Base-by-base conservation (phyloP, 2,888 invertebrate genomes). In the Neocrepidodera transversa region DNA sequence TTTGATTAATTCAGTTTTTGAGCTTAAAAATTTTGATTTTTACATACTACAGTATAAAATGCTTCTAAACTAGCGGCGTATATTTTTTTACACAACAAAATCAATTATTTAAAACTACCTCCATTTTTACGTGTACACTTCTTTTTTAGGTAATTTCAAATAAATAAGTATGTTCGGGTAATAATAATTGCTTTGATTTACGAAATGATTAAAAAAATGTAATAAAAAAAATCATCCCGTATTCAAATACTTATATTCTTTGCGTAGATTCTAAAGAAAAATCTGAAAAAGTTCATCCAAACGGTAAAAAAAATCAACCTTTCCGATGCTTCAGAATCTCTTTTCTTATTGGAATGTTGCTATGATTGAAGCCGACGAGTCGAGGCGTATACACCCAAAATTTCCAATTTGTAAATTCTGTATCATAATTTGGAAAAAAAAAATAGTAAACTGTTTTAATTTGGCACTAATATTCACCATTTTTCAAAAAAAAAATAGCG, bases 1-100 rank as follows among this genome's bases (percentile, higher is more conserved):
- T 65, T 65, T 63, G 63, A 64, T 61, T 64, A 62, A 48, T 45
- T 55, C 55, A 58, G 18, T 60, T 60, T 49, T 66, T 68, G 67
- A 67, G 67, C 67, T 66, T 53, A 20, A 49, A 54, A 36, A 52
- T 62, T 57, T 60, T 60, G 58, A 57, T 60, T 58, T 55, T 28
- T 58, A 62, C 53, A 47, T 49, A 54, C 36, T 50, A 57, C 35
- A 38, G 35, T 52, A 45, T 51, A 52, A 38, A 45, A 51, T 58
- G 28, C 14, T 28, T 47, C 42, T 42, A 52, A 59, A 30, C 28
- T 35, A 59, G 48, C 11, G 28, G 48, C 18, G 38, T 42, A n/a
- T 53, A 28, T 5, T 28, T 4, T 28, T 32, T 32, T 11, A 32
- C 3, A 18, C 47, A 40, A 55, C 40, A 48, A 48, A 55, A 14